Percentiles rank a stretch among this genome's conserved stretches.
Evolutionary conservation across 2,888 invertebrate genomes (phyloP).

Genomic region (Brachypalpus laphriformis): DNA sequence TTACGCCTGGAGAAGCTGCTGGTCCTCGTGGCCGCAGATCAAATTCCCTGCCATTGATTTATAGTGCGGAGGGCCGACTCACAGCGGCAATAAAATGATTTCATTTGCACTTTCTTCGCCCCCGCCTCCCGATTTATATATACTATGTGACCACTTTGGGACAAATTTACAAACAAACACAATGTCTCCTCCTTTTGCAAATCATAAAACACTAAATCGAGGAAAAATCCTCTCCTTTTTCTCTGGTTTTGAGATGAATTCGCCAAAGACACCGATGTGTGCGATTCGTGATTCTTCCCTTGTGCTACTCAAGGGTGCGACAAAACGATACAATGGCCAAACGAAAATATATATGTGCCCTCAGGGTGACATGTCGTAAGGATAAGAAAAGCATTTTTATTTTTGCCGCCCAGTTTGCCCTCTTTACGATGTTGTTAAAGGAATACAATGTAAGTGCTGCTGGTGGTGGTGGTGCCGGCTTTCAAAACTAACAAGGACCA

Average conservation of each 20-base stretch:
- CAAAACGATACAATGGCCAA: conserved; percentile 70
- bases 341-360: conserved; percentile 65
- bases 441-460: conserved; percentile 65
- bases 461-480: conserved; percentile 46
- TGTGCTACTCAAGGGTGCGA: conserved; percentile 59
- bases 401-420: conserved; percentile 66
- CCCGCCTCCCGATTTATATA: conserved; percentile 45
- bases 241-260: not conserved
- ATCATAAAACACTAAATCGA: conserved; percentile 73
- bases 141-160: conserved; percentile 68
- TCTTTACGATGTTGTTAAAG: conserved; percentile 70
- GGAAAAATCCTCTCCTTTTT: conserved; percentile 29
- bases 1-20: conserved; percentile 41
- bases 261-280: conserved; percentile 20
- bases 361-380: conserved; percentile 71
- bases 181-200: conserved; percentile 28
- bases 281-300: conserved; percentile 52
- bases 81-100: conserved; percentile 55
- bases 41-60: conserved; percentile 61
- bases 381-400: conserved; percentile 74
- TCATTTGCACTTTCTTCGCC: conserved; percentile 50
- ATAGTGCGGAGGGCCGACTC: conserved; percentile 21
- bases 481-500: conserved; percentile 75
- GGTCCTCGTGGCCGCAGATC: conserved; percentile 19
- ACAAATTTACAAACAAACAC: conserved; percentile 55